Conservation (phyloP, 2,113 vertebrate species). For the Carassius auratus region DNA sequence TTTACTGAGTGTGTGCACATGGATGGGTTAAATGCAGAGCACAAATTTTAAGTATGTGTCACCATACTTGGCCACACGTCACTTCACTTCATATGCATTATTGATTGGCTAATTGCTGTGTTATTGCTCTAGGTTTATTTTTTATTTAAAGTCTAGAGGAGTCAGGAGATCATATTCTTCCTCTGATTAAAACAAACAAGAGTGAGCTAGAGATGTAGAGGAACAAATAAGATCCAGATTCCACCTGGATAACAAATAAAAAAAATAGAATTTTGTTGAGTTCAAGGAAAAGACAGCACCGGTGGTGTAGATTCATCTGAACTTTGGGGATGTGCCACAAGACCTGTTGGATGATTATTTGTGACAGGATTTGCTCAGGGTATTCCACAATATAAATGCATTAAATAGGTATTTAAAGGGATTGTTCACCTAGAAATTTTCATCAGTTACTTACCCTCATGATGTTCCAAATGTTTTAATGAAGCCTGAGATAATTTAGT, state of each 20-base stretch:
- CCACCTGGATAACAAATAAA: conserved; percentile 63
- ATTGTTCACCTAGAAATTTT: no score
- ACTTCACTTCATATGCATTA: conserved; percentile 49
- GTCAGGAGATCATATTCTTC: conserved; percentile 30
- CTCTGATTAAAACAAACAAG: conserved; percentile 27
- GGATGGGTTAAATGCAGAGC: no score
- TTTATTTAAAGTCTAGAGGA: conserved; percentile 61
- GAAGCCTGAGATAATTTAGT: not conserved
- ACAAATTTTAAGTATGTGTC: no score
- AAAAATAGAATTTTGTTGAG: not conserved
- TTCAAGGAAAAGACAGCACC: not conserved
- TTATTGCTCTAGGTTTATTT: conserved; percentile 58
- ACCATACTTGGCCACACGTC: no score
- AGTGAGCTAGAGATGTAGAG: not conserved
- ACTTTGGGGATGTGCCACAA: not conserved
- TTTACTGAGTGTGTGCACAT: no score
- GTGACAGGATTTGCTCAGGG: conserved; percentile 11
- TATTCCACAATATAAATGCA: not conserved
- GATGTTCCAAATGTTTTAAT: no score
- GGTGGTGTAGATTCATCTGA: not conserved
- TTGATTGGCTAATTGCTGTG: conserved; percentile 53
- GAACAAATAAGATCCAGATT: conserved; percentile 53
- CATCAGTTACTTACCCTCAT: not conserved
- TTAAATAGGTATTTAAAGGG: not conserved
- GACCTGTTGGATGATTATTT: not conserved